These are phyloP conservation scores for Sitophilus oryzae DNA, from an alignment of 1,140 invertebrate genomes.

Conservation along the genomic window DNA sequence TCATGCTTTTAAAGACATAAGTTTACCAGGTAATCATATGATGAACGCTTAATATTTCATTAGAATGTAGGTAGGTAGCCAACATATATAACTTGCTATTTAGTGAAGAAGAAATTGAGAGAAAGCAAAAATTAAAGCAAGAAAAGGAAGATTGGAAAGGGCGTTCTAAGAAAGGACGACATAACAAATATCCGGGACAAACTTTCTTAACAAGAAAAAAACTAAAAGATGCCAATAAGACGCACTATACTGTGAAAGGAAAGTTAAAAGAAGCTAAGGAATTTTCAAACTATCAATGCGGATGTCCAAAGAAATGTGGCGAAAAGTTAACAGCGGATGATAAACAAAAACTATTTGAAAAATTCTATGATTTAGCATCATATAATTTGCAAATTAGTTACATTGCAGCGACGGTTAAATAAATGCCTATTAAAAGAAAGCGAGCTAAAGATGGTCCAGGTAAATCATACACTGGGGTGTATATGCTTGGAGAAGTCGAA, in stretches of 20 bases:
- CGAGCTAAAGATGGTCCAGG: neutral
- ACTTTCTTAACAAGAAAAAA: constrained; percentile 1
- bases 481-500: constrained; percentile 1
- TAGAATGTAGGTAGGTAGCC: no score
- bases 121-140: neutral
- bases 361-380: constrained; percentile 5
- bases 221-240: constrained; percentile 3
- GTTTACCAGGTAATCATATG: no score
- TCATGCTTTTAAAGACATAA: no score
- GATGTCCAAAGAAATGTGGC: no score
- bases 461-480: neutral
- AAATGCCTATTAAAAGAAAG: constrained; percentile 5
- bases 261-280: constrained; percentile 3
- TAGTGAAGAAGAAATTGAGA: constrained; percentile 1
- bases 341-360: neutral
- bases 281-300: neutral
- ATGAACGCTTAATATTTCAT: no score
- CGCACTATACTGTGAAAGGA: constrained; percentile 1
- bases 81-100: no score
- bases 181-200: neutral
- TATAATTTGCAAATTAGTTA: constrained; percentile 3
- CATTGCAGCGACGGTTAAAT: neutral
- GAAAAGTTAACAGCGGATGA: constrained; percentile 1
- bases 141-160: constrained; percentile 4
- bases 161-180: neutral